These are phyloP conservation scores for Diachasma alloeum DNA, from an alignment of 1,140 invertebrate genomes.

Conservation along the genomic window DNA sequence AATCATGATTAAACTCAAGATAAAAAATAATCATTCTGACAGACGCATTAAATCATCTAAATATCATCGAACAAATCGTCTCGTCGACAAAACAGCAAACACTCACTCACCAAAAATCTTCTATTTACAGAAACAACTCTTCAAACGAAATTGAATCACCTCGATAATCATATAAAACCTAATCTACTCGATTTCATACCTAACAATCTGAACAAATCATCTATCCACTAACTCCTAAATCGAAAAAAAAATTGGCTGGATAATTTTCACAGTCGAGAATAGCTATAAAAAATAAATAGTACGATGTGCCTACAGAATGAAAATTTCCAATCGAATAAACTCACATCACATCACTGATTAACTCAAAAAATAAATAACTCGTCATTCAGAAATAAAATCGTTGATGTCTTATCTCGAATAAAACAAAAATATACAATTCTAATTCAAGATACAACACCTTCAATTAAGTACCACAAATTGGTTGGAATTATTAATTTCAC, in stretches of 20 bases:
- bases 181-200: background rate
- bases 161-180: background rate
- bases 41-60: background rate
- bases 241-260: background rate
- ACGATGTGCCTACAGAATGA: background rate
- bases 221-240: conserved; percentile 1
- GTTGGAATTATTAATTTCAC: background rate
- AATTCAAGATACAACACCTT: background rate
- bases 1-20: conserved; percentile 1
- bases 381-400: conserved; percentile 13
- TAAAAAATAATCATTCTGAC: background rate
- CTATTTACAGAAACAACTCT: conserved; percentile 10
- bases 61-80: background rate
- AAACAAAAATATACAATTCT: background rate
- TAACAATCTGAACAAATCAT: background rate
- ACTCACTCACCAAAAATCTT: background rate
- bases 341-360: background rate
- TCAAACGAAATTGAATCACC: background rate
- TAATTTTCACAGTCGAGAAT: conserved; percentile 7
- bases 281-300: conserved; percentile 5
- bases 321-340: background rate
- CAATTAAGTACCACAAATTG: background rate
- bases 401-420: background rate
- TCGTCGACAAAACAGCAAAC: background rate
- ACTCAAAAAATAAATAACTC: conserved; percentile 1